Conservation (phyloP, 2,888 invertebrate genomes). For the Abscondita cerata region DNA sequence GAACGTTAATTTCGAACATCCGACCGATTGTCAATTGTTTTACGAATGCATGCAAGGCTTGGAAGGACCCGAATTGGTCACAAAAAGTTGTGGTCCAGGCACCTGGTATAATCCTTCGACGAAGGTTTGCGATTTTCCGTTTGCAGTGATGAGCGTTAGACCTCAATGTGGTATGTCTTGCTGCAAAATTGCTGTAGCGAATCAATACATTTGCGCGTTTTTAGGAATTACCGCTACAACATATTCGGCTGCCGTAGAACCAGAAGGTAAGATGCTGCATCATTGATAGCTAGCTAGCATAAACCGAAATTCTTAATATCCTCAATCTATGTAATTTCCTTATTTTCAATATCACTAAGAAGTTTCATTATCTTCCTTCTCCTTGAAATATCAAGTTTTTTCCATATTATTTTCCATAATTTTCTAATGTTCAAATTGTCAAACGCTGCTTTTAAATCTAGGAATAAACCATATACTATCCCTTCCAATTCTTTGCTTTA, state of each 20-base stretch:
- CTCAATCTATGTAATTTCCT: not conserved
- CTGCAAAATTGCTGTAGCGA: not conserved
- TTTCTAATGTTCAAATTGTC: no score
- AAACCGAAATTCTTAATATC: not conserved
- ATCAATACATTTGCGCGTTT: not conserved
- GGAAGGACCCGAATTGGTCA: slow-evolving; percentile 56
- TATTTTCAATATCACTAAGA: not conserved
- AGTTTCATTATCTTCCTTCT: not conserved
- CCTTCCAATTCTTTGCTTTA: no score
- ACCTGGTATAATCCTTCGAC: slow-evolving; percentile 72
- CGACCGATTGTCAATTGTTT: slow-evolving; percentile 72
- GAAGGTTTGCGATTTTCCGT: slow-evolving; percentile 62
- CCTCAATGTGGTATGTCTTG: slow-evolving; percentile 65
- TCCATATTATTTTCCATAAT: no score
- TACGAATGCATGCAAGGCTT: slow-evolving; percentile 68
- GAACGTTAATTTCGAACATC: slow-evolving; percentile 67
- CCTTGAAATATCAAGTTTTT: no score
- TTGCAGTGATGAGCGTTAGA: slow-evolving; percentile 62
- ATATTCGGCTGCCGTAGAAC: not conserved
- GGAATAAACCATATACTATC: no score
- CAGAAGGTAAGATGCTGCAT: not conserved
- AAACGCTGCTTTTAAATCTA: no score
- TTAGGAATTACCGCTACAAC: no score
- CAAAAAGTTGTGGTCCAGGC: slow-evolving; percentile 69
- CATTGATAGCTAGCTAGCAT: not conserved